phyloP scores from a whole-genome alignment of 2,888 invertebrate species.

The Bombylius discolor region DNA sequence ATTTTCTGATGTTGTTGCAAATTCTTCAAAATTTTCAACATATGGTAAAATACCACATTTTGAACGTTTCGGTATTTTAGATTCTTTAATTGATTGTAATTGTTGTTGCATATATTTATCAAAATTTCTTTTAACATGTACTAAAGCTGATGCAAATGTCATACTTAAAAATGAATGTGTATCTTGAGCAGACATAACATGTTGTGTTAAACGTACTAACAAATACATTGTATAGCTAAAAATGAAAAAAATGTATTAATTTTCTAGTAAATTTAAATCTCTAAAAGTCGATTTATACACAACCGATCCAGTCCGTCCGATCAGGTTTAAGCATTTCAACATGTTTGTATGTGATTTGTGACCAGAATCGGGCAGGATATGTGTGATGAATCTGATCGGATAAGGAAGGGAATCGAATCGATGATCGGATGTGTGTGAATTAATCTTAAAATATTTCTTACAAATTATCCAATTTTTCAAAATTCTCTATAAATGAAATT shows the following conservation, averaged over 20 bases:
- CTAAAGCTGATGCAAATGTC: slow-evolving; percentile 72
- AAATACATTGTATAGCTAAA: slow-evolving; percentile 86
- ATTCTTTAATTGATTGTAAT: slow-evolving; percentile 64
- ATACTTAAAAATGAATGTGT: slow-evolving; percentile 76
- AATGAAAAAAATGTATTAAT: not conserved
- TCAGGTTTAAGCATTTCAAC: too few species aligned
- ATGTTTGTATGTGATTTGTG: too few species aligned
- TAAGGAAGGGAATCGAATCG: too few species aligned
- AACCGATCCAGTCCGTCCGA: too few species aligned
- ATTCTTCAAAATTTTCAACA: slow-evolving; percentile 79
- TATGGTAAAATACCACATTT: slow-evolving; percentile 86
- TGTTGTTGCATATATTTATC: slow-evolving; percentile 83
- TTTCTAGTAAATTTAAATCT: too few species aligned
- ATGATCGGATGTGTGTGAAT: too few species aligned
- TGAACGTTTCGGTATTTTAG: slow-evolving; percentile 49
- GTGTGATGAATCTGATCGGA: too few species aligned
- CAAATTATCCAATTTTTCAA: slow-evolving; percentile 83
- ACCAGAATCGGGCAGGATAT: too few species aligned
- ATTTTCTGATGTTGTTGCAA: slow-evolving; percentile 73
- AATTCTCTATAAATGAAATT: slow-evolving; percentile 68
- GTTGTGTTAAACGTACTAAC: slow-evolving; percentile 79
- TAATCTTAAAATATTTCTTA: slow-evolving; percentile 51
- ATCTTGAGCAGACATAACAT: slow-evolving; percentile 82
- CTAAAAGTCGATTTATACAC: too few species aligned
- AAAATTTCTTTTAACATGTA: slow-evolving; percentile 80